Percentiles rank a stretch among this genome's conserved stretches.
phyloP scores from a whole-genome alignment of 30 jellyfish, hydroid and myxozoan genomes.

The Aurelia sp. region DNA sequence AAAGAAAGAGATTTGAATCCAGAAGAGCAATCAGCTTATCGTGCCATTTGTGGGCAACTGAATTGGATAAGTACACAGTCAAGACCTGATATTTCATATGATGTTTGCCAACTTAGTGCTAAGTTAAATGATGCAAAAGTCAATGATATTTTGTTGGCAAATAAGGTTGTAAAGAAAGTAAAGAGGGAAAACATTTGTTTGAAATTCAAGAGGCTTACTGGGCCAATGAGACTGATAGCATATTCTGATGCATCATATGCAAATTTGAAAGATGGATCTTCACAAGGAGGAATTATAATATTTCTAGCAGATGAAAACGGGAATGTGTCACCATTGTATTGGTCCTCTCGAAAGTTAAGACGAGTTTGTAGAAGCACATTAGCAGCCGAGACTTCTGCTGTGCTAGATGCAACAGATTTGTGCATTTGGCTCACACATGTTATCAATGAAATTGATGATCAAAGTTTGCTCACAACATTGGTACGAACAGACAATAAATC shows the following conservation, averaged over 20 bases:
- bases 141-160: constrained; percentile 3
- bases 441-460: constrained; percentile 34
- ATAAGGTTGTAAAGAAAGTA: constrained; percentile 13
- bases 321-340: background rate
- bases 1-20: constrained; percentile 14
- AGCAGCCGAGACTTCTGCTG: constrained; percentile 52
- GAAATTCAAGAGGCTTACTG: no score
- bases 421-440: constrained; percentile 31
- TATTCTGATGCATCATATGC: no score
- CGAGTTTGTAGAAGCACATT: constrained; percentile 46
- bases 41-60: constrained; percentile 22
- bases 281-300: no score
- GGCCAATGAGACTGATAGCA: no score
- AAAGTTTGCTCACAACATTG: constrained; percentile 41
- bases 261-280: no score
- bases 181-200: background rate
- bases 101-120: constrained; percentile 1
- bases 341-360: constrained; percentile 36
- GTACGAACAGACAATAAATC: constrained; percentile 12
- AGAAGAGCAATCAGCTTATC: background rate
- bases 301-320: no score
- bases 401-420: constrained; percentile 39
- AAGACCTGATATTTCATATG: constrained; percentile 24
- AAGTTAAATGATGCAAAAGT: background rate
- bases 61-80: constrained; percentile 29